Percentiles rank a stretch among this genome's conserved stretches.
phyloP scores from a whole-genome alignment of 2,113 vertebrate species.

The Holacanthus passer region DNA sequence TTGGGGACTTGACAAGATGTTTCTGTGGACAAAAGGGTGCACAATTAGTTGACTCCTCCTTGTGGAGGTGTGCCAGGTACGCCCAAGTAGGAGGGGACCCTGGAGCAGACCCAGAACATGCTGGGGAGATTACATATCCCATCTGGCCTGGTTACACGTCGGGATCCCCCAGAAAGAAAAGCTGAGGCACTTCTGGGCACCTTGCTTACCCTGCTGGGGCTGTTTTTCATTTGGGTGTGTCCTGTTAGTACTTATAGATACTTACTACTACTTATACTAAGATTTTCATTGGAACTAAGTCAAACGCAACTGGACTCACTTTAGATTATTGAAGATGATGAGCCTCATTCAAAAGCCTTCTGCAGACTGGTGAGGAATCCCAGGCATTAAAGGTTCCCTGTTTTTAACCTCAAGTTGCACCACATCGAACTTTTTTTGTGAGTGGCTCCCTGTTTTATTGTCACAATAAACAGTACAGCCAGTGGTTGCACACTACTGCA shows the following conservation, averaged over 20 bases:
- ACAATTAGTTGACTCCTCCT: neutral
- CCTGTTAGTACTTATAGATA: no score
- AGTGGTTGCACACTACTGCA: neutral
- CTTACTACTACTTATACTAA: no score
- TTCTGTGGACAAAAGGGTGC: no score
- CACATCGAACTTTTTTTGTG: no score
- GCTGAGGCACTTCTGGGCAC: no score
- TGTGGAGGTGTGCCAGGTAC: neutral
- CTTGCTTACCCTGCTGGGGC: no score
- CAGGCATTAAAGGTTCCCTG: neutral
- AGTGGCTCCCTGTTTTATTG: no score
- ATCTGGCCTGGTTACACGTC: neutral
- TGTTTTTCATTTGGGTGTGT: constrained; percentile 5
- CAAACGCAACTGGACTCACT: neutral
- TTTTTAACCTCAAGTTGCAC: no score
- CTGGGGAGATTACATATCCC: neutral
- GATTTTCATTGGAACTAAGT: no score
- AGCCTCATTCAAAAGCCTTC: neutral
- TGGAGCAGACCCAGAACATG: neutral
- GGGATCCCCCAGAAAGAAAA: no score
- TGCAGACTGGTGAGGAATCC: neutral
- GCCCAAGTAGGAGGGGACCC: neutral
- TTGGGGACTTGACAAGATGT: neutral
- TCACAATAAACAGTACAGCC: neutral
- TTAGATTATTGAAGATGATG: neutral